Percentiles rank a stretch among this genome's conserved stretches.
Evolutionary conservation across 2,113 vertebrate species (phyloP).

Genomic region (Gulo gulo): DNA sequence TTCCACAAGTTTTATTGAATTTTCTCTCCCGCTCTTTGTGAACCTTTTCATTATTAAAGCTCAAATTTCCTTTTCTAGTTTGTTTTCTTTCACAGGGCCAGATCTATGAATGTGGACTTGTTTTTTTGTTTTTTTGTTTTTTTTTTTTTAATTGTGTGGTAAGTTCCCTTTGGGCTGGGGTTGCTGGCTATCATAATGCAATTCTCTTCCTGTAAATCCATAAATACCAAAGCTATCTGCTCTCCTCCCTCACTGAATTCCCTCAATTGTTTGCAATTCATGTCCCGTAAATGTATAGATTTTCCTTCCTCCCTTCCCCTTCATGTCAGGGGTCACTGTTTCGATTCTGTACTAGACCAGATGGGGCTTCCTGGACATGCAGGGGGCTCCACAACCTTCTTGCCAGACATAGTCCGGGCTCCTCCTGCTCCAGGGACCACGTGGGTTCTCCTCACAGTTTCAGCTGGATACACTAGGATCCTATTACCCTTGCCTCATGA

Average conservation of each 20-base stretch:
- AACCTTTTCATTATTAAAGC: background rate
- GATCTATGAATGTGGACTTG: background rate
- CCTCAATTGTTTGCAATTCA: background rate
- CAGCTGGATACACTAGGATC: background rate
- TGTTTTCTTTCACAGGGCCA: background rate
- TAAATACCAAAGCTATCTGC: background rate
- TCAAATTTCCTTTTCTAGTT: background rate
- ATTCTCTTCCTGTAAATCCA: constrained; percentile 40
- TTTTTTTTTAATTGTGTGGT: background rate
- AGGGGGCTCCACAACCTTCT: background rate
- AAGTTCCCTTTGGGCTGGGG: background rate
- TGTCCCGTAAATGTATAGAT: background rate
- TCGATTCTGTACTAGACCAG: background rate
- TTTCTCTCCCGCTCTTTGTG: background rate
- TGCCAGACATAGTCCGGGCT: background rate
- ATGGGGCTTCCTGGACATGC: background rate
- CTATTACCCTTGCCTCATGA: background rate
- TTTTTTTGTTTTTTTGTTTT: background rate
- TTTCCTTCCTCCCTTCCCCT: background rate
- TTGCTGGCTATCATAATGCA: background rate
- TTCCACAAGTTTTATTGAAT: background rate
- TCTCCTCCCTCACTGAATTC: background rate
- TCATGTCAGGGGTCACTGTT: background rate
- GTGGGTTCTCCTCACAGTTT: background rate
- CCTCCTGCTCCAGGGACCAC: background rate